Percentiles rank a stretch among this genome's conserved stretches.
phyloP scores from a whole-genome alignment of 2,888 invertebrate genomes.

The Trachelus tabidus region DNA sequence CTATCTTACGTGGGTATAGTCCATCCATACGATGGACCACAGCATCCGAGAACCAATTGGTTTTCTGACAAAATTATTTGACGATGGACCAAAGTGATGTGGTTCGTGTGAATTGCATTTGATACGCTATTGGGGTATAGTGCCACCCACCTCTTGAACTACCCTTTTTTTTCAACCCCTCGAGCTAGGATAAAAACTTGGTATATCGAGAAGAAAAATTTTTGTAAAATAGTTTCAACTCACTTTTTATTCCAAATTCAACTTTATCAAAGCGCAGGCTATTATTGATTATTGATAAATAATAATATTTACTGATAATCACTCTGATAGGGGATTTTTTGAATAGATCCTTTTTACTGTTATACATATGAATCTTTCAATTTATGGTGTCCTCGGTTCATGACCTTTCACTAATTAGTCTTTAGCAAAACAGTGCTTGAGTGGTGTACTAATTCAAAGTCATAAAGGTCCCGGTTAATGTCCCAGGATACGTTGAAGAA shows the following conservation, averaged over 20 bases:
- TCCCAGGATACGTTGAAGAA: slow-evolving; percentile 6
- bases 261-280: background rate
- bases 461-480: slow-evolving; percentile 29
- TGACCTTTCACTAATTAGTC: background rate
- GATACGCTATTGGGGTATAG: background rate
- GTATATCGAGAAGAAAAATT: background rate
- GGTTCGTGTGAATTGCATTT: slow-evolving; percentile 7
- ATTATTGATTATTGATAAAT: background rate
- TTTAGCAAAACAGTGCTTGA: background rate
- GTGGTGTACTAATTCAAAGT: slow-evolving; percentile 22
- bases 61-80: slow-evolving; percentile 19
- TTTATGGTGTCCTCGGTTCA: background rate
- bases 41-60: slow-evolving; percentile 13
- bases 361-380: background rate
- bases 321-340: background rate
- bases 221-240: background rate
- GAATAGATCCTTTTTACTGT: background rate
- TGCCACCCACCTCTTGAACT: background rate
- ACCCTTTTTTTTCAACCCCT: background rate
- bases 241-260: background rate
- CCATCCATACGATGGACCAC: background rate
- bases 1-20: background rate
- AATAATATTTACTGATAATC: no score
- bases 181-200: background rate
- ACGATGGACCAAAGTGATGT: background rate